phyloP scores from a whole-genome alignment of 1,140 invertebrate genomes.

The Notospermus geniculatus region DNA sequence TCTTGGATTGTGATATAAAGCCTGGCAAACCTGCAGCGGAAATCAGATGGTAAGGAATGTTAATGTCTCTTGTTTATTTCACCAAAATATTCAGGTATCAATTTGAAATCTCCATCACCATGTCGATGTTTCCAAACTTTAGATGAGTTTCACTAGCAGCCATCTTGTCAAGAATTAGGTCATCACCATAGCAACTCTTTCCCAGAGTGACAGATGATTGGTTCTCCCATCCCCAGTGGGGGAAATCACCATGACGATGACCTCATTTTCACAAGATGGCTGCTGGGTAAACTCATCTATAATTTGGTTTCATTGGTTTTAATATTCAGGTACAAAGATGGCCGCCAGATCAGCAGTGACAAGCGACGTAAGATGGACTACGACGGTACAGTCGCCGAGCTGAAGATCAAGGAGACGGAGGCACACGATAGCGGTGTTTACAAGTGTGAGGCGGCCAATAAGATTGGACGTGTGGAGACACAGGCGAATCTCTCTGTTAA shows the following conservation, averaged over 20 bases:
- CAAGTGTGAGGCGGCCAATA: constrained; percentile 84
- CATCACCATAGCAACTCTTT: too few species aligned
- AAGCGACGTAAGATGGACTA: constrained; percentile 36
- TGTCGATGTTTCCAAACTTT: too few species aligned
- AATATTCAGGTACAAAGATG: constrained; percentile 42
- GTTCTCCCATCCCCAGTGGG: too few species aligned
- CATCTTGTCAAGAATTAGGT: too few species aligned
- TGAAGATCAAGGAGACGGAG: constrained; percentile 86
- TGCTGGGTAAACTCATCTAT: too few species aligned
- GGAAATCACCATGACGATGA: too few species aligned
- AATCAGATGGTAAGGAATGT: constrained; percentile 43
- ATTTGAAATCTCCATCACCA: too few species aligned
- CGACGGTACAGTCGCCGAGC: constrained; percentile 45
- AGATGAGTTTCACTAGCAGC: too few species aligned
- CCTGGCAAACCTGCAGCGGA: constrained; percentile 50
- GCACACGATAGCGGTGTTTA: constrained; percentile 88
- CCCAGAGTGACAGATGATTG: too few species aligned
- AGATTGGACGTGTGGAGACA: constrained; percentile 86
- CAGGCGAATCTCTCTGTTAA: constrained; percentile 69
- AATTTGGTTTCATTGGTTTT: too few species aligned
- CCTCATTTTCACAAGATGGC: background rate
- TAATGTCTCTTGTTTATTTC: background rate
- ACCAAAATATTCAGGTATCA: background rate
- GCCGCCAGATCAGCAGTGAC: constrained; percentile 33
- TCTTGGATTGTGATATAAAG: constrained; percentile 48